phyloP scores from a whole-genome alignment of 2,888 invertebrate species.

The Brachylomia viminalis region DNA sequence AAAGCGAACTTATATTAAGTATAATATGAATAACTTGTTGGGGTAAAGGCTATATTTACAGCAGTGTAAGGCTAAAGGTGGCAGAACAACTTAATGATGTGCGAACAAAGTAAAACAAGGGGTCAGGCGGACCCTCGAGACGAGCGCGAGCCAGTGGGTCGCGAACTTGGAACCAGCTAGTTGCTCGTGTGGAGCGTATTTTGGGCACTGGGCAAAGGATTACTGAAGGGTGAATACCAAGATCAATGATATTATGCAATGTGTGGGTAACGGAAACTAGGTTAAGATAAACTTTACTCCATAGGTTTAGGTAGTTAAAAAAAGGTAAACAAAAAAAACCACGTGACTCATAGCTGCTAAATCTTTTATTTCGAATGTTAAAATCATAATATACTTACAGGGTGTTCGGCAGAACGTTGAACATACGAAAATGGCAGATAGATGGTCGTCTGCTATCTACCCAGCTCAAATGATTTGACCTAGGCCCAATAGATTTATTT shows the following conservation, averaged over 20 bases:
- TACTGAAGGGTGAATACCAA: conserved; percentile 13
- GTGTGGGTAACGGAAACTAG: neutral
- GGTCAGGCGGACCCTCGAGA: conserved; percentile 55
- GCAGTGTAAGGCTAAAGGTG: conserved; percentile 24
- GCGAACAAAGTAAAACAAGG: conserved; percentile 65
- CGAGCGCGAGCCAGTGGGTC: conserved; percentile 62
- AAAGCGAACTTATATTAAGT: neutral
- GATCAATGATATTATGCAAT: conserved; percentile 5
- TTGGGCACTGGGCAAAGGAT: conserved; percentile 27
- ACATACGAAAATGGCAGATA: too few relatives aligned
- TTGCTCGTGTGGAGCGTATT: conserved; percentile 21
- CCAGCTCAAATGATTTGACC: too few relatives aligned
- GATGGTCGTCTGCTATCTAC: too few relatives aligned
- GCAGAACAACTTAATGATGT: conserved; percentile 61
- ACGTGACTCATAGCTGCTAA: too few relatives aligned
- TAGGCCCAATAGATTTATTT: too few relatives aligned
- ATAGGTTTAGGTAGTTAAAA: too few relatives aligned
- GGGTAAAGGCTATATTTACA: conserved; percentile 12
- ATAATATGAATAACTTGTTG: neutral
- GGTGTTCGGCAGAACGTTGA: too few relatives aligned
- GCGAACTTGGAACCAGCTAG: conserved; percentile 40
- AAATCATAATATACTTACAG: too few relatives aligned
- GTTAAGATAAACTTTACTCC: conserved; percentile 6
- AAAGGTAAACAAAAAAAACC: too few relatives aligned
- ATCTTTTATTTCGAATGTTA: too few relatives aligned